A percentile compares a stretch with the other conserved stretches of the same genome.
Evolutionary conservation across 2,888 invertebrate species (phyloP).

Genomic region (Stenurella melanura): DNA sequence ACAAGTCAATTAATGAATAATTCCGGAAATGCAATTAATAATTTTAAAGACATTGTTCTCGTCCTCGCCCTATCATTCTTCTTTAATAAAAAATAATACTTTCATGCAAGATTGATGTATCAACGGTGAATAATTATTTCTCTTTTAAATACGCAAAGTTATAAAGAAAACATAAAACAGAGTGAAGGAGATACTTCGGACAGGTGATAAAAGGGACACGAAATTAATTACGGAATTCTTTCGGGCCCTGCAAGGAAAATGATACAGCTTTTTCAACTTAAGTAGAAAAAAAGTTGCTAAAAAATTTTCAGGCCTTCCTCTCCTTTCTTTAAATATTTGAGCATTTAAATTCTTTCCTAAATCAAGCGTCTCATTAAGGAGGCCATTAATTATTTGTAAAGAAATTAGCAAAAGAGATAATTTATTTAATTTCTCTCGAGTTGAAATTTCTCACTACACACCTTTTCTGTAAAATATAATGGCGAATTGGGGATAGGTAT

Average conservation of each 20-base stretch:
- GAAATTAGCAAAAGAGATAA: slow-evolving; percentile 62
- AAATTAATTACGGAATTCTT: slow-evolving; percentile 23
- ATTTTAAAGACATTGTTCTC: not conserved
- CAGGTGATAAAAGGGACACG: not conserved
- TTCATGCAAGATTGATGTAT: not conserved
- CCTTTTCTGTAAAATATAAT: slow-evolving; percentile 2
- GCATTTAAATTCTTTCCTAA: slow-evolving; percentile 61
- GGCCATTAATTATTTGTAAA: slow-evolving; percentile 65
- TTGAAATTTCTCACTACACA: slow-evolving; percentile 1
- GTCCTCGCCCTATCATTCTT: not conserved
- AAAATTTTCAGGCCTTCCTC: slow-evolving; percentile 31
- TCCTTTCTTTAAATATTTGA: slow-evolving; percentile 60
- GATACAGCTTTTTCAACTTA: slow-evolving; percentile 44
- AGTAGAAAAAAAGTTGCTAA: slow-evolving; percentile 12
- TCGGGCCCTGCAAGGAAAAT: slow-evolving; percentile 25
- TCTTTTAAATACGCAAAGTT: slow-evolving; percentile 1
- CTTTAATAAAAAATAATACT: not conserved
- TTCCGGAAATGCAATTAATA: slow-evolving; percentile 7
- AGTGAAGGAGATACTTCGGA: not conserved
- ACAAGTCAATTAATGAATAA: slow-evolving; percentile 4
- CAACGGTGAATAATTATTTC: not conserved
- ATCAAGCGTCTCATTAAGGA: slow-evolving; percentile 65
- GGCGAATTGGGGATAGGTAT: slow-evolving; percentile 8
- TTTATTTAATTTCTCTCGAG: slow-evolving; percentile 59
- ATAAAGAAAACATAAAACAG: slow-evolving; percentile 7